Conservation (phyloP, 2,888 invertebrate species). For the Phragmatobia fuliginosa region DNA sequence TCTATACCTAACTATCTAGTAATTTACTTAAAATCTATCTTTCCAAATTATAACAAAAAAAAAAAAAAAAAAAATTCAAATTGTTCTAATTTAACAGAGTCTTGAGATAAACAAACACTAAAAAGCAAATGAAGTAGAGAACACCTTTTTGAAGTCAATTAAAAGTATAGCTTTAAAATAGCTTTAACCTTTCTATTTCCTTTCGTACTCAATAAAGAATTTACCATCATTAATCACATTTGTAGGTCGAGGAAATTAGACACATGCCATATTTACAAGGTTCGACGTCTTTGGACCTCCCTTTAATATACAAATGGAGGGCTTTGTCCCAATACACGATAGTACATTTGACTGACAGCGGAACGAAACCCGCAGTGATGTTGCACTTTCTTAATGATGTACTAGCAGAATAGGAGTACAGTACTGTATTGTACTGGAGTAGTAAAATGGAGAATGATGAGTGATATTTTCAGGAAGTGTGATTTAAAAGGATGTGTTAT, state of each 20-base stretch:
- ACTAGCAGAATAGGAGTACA: constrained; percentile 27
- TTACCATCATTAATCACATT: constrained; percentile 13
- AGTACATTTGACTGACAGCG: constrained; percentile 42
- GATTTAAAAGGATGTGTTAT: neutral
- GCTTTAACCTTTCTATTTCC: neutral
- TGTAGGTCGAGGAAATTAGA: constrained; percentile 22
- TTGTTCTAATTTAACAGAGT: neutral
- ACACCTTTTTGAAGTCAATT: neutral
- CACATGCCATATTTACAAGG: constrained; percentile 14
- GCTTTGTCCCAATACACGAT: constrained; percentile 34
- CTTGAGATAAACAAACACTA: neutral
- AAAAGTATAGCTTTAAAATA: neutral
- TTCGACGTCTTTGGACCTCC: constrained; percentile 30
- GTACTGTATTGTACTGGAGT: constrained; percentile 24
- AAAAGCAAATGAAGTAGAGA: neutral
- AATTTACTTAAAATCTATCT: too few species aligned
- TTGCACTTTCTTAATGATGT: constrained; percentile 50
- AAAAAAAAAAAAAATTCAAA: too few species aligned
- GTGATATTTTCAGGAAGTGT: constrained; percentile 5
- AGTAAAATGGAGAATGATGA: constrained; percentile 14
- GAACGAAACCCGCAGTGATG: constrained; percentile 32
- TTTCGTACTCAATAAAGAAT: neutral
- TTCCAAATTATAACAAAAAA: too few species aligned
- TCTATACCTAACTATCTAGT: too few species aligned
- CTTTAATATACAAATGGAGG: constrained; percentile 50